phyloP scores from a whole-genome alignment of 2,113 vertebrate genomes.

The Manacus vitellinus region DNA sequence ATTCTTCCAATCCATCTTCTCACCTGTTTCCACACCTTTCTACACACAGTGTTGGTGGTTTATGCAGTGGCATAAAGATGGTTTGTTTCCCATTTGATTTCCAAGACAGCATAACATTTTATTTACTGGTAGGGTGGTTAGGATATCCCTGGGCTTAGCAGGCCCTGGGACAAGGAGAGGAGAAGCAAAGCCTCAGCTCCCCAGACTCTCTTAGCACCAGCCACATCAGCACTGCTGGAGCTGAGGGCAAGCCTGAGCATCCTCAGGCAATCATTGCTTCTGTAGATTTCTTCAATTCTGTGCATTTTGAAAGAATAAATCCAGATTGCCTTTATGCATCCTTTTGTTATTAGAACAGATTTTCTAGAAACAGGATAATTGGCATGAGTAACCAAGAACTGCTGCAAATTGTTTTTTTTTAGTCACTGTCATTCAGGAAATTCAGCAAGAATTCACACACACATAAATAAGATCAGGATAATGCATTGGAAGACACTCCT shows the following conservation, averaged over 20 bases:
- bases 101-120: not conserved
- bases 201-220: not conserved
- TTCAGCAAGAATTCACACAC: not conserved
- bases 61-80: not conserved
- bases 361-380: not conserved
- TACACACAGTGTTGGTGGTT: not conserved
- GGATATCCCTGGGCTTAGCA: not conserved
- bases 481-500: not conserved
- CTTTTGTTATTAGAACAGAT: not conserved
- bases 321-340: not conserved
- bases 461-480: not conserved
- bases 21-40: not conserved
- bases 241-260: not conserved
- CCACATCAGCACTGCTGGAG: not conserved
- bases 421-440: not conserved
- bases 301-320: not conserved
- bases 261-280: not conserved
- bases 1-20: fast-evolving
- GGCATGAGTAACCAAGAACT: not conserved
- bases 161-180: not conserved
- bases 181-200: not conserved
- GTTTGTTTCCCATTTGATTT: not conserved
- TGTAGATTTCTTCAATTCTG: not conserved
- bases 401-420: not conserved
- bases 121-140: not conserved